Conservation (phyloP, 2,113 vertebrate species). For the Cercopithecus mona region DNA sequence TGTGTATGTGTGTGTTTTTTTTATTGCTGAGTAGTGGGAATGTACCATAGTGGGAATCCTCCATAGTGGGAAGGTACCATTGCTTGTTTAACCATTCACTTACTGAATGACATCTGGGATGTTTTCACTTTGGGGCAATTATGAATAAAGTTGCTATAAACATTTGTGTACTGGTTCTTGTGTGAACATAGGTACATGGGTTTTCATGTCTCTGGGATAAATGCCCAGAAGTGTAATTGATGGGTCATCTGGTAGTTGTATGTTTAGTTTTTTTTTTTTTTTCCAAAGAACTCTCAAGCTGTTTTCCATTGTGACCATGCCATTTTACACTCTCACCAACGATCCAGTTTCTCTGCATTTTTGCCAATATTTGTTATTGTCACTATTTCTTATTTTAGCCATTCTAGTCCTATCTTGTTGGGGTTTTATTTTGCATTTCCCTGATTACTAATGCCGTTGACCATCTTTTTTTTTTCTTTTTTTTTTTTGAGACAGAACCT, state of each 20-base stretch:
- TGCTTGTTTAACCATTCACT: not conserved
- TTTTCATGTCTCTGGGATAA: conserved; percentile 6
- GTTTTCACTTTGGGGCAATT: not conserved
- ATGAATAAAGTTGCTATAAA: not conserved
- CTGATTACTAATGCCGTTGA: not conserved
- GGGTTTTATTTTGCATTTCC: not conserved
- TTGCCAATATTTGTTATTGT: not conserved
- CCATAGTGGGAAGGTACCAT: not conserved
- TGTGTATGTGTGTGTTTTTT: not conserved
- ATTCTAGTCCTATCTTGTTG: not conserved
- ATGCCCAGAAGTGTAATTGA: not conserved
- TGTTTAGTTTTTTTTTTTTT: not conserved
- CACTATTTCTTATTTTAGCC: not conserved
- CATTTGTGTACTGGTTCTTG: not conserved
- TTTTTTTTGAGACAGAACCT: too few species aligned
- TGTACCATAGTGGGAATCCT: not conserved
- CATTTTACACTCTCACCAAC: not conserved
- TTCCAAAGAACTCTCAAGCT: not conserved
- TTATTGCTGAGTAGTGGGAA: not conserved
- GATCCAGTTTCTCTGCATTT: not conserved
- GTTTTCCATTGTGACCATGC: not conserved
- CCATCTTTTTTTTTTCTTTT: too few species aligned
- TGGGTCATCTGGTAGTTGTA: not conserved
- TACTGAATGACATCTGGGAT: not conserved
- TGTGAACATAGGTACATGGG: not conserved